These are phyloP conservation scores for Morone saxatilis DNA, from an alignment of 2,113 vertebrate genomes.

Conservation along the genomic window DNA sequence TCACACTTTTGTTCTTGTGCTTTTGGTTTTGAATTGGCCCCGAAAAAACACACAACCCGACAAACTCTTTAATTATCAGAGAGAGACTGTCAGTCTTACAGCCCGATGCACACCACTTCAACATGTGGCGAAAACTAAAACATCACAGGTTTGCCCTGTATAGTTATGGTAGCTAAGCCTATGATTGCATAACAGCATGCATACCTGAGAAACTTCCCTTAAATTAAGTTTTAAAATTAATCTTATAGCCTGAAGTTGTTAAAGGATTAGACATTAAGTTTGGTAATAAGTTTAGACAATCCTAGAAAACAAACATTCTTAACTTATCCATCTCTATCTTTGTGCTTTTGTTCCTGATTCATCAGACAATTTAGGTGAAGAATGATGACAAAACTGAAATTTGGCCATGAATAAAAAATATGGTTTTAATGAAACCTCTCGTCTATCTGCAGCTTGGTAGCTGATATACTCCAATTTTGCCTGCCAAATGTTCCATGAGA, in stretches of 20 bases:
- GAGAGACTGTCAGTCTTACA: background rate
- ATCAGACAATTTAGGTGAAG: background rate
- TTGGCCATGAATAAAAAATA: conserved; percentile 39
- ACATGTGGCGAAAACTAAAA: background rate
- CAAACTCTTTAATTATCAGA: background rate
- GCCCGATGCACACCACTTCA: background rate
- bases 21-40: background rate
- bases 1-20: background rate
- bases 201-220: background rate
- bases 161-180: no score
- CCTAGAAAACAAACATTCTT: background rate
- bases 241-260: background rate
- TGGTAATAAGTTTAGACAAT: background rate
- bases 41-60: background rate
- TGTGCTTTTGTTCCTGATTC: conserved; percentile 13
- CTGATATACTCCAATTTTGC: background rate
- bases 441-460: conserved; percentile 38
- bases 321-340: background rate
- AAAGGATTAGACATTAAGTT: background rate
- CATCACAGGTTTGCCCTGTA: no score
- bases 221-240: background rate
- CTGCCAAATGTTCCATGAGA: conserved; percentile 39
- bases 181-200: no score
- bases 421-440: conserved; percentile 49
- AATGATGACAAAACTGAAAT: conserved; percentile 15